A percentile compares a stretch with the other conserved stretches of the same genome.
Evolutionary conservation across 2,797 vertebrate genomes (phyloP).

Genomic region (Coccyzus lansbergi): DNA sequence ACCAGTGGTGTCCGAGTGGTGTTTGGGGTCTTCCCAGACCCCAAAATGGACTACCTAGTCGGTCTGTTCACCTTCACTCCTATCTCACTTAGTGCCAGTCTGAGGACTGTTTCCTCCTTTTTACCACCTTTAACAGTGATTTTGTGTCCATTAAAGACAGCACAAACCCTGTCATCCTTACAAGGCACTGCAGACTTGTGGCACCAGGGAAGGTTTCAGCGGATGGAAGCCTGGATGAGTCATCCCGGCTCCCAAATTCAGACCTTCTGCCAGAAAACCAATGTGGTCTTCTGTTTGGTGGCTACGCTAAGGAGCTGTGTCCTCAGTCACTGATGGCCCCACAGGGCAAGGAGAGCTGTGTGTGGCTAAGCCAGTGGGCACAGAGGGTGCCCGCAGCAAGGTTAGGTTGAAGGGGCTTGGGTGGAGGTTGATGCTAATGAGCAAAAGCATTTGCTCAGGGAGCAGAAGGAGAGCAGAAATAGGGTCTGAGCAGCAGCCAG

Average conservation of each 20-base stretch:
- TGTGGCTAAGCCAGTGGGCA: background rate
- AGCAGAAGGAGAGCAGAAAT: background rate
- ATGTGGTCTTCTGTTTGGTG: background rate
- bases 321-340: accelerated
- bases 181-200: background rate
- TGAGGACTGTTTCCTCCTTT: background rate
- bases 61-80: background rate
- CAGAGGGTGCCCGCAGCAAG: background rate
- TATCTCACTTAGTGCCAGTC: background rate
- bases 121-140: background rate
- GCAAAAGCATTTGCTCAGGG: background rate
- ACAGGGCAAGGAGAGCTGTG: background rate
- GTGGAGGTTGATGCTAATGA: background rate
- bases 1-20: background rate
- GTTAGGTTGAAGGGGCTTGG: background rate
- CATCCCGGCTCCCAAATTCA: background rate
- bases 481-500: background rate
- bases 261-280: background rate
- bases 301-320: background rate
- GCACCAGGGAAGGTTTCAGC: background rate
- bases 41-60: accelerated
- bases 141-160: background rate
- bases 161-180: background rate
- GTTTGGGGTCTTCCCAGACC: background rate
- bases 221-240: background rate